These are phyloP conservation scores for Anagrus nilaparvatae DNA, from an alignment of 1,140 invertebrate species.

Conservation along the genomic window DNA sequence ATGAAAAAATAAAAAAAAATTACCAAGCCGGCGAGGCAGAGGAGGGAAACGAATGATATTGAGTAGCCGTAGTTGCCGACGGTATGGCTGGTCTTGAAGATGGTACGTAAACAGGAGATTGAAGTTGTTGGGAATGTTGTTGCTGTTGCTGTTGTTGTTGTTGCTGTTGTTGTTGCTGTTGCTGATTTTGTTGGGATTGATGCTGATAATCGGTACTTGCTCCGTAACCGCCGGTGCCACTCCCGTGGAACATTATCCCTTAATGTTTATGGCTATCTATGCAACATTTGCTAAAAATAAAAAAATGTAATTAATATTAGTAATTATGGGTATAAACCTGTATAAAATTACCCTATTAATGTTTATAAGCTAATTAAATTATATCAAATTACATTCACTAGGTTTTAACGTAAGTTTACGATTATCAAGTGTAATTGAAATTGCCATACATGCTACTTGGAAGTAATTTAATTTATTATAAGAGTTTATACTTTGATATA, in stretches of 20 bases:
- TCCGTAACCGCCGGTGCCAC: constrained; percentile 38
- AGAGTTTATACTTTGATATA: too few species aligned
- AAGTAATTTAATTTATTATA: too few species aligned
- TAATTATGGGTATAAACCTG: too few species aligned
- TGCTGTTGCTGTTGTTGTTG: constrained; percentile 35
- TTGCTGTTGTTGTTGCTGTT: constrained; percentile 33
- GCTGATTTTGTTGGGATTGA: constrained; percentile 31
- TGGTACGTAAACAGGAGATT: constrained; percentile 38
- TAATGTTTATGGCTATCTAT: constrained; percentile 22
- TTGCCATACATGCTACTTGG: too few species aligned
- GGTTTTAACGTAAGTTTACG: too few species aligned
- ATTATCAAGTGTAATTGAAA: too few species aligned
- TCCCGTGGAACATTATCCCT: constrained; percentile 40
- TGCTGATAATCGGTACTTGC: constrained; percentile 39
- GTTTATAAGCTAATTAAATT: neutral
- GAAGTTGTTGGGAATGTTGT: constrained; percentile 35
- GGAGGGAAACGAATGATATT: constrained; percentile 37
- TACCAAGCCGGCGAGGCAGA: constrained; percentile 39
- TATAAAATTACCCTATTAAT: neutral
- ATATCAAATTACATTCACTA: neutral
- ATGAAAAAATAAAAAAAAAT: constrained; percentile 4
- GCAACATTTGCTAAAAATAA: constrained; percentile 24
- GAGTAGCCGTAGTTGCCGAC: constrained; percentile 33
- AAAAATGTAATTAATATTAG: neutral
- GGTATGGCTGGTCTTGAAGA: constrained; percentile 37